A percentile compares a stretch with the other conserved stretches of the same genome.
These are phyloP conservation scores for Corvus moneduloides DNA, from an alignment of 2,113 vertebrate species.

Conservation along the genomic window DNA sequence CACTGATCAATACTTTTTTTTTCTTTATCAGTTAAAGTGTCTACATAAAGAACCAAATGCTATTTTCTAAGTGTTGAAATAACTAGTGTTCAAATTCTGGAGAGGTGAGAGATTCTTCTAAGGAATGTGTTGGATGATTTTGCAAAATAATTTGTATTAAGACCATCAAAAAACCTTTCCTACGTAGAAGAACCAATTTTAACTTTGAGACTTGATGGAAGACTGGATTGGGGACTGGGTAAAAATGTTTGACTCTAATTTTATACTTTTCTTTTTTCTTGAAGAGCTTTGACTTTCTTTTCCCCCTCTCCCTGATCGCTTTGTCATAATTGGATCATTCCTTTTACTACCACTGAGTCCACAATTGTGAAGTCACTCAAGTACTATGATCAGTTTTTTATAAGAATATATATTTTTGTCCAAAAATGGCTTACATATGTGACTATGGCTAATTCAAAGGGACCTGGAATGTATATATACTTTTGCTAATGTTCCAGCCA, in stretches of 20 bases:
- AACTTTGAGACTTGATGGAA: conserved; percentile 61
- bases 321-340: conserved; percentile 77
- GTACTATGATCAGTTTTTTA: conserved; percentile 81
- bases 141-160: conserved; percentile 55
- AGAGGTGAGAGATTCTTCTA: conserved; percentile 58
- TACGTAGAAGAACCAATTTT: conserved; percentile 63
- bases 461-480: conserved; percentile 81
- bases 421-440: conserved; percentile 78
- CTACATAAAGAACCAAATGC: conserved; percentile 75
- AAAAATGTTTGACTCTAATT: conserved; percentile 77
- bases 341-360: conserved; percentile 77
- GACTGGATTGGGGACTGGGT: conserved; percentile 63
- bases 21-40: conserved; percentile 69
- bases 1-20: conserved; percentile 64
- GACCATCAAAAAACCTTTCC: conserved; percentile 62
- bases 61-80: conserved; percentile 72
- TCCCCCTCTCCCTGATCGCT: conserved; percentile 55
- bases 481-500: conserved; percentile 79
- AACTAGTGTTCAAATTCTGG: conserved; percentile 62
- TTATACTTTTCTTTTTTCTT: conserved; percentile 77
- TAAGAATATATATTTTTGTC: conserved; percentile 86
- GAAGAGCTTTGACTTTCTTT: conserved; percentile 76
- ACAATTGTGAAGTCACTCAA: conserved; percentile 74
- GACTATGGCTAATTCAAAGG: conserved; percentile 82
- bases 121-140: conserved; percentile 42